Conservation (phyloP, 2,113 vertebrate species). For the Oncorhynchus nerka region DNA sequence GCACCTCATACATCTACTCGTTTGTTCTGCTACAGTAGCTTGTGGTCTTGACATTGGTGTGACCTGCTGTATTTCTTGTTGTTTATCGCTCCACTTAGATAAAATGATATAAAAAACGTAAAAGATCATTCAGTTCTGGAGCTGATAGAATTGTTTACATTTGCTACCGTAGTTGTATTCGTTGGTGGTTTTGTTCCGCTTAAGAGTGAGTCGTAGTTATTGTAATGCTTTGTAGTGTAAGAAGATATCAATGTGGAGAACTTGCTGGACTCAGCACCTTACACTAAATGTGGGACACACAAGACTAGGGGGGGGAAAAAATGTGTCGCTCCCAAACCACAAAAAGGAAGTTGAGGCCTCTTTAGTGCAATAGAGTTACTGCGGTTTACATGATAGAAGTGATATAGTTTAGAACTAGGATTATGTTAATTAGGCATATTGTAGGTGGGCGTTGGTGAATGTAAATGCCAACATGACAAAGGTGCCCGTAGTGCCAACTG, state of each 20-base stretch:
- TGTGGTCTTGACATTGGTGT: slow-evolving; percentile 69
- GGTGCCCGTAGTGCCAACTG: slow-evolving; percentile 44
- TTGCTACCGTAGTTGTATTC: slow-evolving; percentile 51
- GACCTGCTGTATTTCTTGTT: slow-evolving; percentile 66
- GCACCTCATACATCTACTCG: slow-evolving; percentile 27
- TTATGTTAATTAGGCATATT: slow-evolving; percentile 39
- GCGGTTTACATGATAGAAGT: slow-evolving; percentile 61
- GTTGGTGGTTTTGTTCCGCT: slow-evolving; percentile 57
- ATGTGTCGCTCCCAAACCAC: slow-evolving; percentile 15
- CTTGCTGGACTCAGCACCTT: slow-evolving; percentile 44
- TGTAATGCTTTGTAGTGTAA: slow-evolving; percentile 51
- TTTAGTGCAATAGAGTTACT: slow-evolving; percentile 71
- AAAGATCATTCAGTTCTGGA: not conserved
- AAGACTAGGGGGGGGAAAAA: not conserved
- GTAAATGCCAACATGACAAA: slow-evolving; percentile 5
- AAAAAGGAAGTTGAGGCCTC: slow-evolving; percentile 59
- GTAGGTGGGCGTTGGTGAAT: slow-evolving; percentile 31
- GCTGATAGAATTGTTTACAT: slow-evolving; percentile 42
- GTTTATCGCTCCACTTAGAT: slow-evolving; percentile 61
- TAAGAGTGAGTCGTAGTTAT: slow-evolving; percentile 59
- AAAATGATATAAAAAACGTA: slow-evolving; percentile 38
- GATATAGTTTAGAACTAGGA: slow-evolving; percentile 9
- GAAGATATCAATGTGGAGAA: slow-evolving; percentile 32
- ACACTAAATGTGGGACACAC: not conserved
- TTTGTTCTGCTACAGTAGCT: slow-evolving; percentile 64